Conservation (phyloP, 2,797 vertebrate species). For the Chaetophractus vellerosus region DNA sequence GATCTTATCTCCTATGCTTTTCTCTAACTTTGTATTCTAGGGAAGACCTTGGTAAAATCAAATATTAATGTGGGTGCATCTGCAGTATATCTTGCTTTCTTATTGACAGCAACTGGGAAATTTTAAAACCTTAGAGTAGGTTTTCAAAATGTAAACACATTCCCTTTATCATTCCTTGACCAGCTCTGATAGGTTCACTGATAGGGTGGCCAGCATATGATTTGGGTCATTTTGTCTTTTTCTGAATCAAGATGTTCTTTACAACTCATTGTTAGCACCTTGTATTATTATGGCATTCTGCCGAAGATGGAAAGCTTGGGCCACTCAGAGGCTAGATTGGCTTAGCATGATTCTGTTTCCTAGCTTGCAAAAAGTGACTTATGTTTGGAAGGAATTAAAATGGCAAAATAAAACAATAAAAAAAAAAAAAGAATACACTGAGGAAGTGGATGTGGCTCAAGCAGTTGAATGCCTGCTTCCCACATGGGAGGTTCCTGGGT, state of each 20-base stretch:
- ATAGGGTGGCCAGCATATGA: not conserved
- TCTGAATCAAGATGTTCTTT: not conserved
- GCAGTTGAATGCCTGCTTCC: too few species aligned
- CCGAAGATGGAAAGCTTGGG: not conserved
- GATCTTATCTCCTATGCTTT: not conserved
- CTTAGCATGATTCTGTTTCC: not conserved
- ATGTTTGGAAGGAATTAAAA: too few species aligned
- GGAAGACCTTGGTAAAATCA: not conserved
- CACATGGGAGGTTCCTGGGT: too few species aligned
- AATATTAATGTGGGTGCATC: too few species aligned
- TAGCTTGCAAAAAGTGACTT: too few species aligned
- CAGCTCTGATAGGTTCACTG: not conserved
- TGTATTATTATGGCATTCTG: not conserved
- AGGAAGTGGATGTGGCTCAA: too few species aligned
- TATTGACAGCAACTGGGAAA: too few species aligned
- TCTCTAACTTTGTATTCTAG: not conserved
- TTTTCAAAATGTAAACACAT: not conserved
- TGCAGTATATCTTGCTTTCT: too few species aligned
- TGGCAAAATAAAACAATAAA: too few species aligned
- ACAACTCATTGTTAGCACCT: not conserved
- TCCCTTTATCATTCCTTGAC: not conserved
- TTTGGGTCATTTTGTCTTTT: not conserved
- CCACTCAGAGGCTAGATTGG: not conserved
- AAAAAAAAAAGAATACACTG: too few species aligned
- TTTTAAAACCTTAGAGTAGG: too few species aligned